Evolutionary conservation across 2,797 vertebrate genomes (phyloP), one percentile per base, ranked within the genome.

Genomic region (Chelmon rostratus): DNA sequence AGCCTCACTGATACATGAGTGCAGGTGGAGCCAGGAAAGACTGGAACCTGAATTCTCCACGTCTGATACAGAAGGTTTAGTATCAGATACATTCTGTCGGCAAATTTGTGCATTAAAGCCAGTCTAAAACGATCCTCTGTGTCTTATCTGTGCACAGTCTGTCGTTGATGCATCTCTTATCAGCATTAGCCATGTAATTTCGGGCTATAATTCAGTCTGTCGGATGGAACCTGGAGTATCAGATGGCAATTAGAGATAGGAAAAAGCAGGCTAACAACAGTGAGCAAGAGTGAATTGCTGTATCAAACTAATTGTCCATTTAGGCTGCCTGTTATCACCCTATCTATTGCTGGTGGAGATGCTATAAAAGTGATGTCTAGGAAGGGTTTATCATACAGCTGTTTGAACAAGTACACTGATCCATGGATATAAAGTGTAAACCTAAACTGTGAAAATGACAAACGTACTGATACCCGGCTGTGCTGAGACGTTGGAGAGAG

Each of bases 181-280:
- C 84, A 44, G 46, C 31, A 7, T 73, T 49, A 70, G 83, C 40
- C 67, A 63, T 81, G 69, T 67, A 81, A 90, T 90, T 86, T 62
- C 31, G 2, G 53, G 44, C 63, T 76, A 35, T 76, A 84, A 82
- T 88, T 83, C 38, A 54, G 56, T 80, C 81, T 75, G 79, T 80
- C 5, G 10, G 61, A 79, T 82, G 37, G 57, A 77, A 77, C 88
- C 52, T 67, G 50, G 68, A 79, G 78, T 74, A 79, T 85, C 73
- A 80, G 74, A 90, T 83, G 59, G 44, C 59, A 78, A 11, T 71
- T 73, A 50, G 38, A 81, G 85, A 90, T 91, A 68, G 77, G 25
- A 42, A 25, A 54, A 57, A 53, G 71, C 73, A 59, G 63, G 54
- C 47, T 47, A 77, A 74, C 73, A 83, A 50, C 52, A 68, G 62